These are phyloP conservation scores for Rhingia campestris DNA, from an alignment of 2,888 invertebrate species.

Conservation along the genomic window DNA sequence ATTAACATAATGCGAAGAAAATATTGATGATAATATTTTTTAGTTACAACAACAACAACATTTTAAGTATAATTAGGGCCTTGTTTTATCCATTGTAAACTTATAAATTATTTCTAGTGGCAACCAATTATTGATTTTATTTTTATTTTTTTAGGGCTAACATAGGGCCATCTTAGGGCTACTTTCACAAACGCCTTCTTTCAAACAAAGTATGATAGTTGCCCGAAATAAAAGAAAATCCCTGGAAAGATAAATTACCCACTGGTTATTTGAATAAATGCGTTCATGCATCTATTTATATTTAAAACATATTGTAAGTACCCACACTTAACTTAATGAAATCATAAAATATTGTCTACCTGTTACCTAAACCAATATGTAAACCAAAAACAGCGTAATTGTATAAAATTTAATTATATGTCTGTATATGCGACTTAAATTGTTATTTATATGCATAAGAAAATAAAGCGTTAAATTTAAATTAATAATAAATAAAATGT, in stretches of 20 bases:
- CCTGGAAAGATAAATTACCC: no score
- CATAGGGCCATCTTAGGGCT: no score
- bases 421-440: constrained; percentile 13
- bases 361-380: constrained; percentile 30
- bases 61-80: no score
- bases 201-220: no score
- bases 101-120: no score
- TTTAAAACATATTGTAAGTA: not conserved
- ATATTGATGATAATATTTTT: not conserved
- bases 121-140: no score
- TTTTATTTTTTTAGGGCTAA: no score
- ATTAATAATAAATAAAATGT: not conserved
- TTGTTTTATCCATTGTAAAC: no score
- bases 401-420: constrained; percentile 3
- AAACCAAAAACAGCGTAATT: not conserved
- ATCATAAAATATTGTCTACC: constrained; percentile 34
- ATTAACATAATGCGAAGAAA: constrained; percentile 21
- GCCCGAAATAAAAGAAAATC: no score
- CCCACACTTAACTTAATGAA: not conserved
- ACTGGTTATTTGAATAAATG: no score
- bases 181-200: no score
- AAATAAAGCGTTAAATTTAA: constrained; percentile 5
- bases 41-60: no score
- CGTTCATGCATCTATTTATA: not conserved
- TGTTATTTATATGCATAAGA: constrained; percentile 51